These are phyloP conservation scores for Azemiops feae DNA, from an alignment of 2,113 vertebrate species.

Conservation along the genomic window DNA sequence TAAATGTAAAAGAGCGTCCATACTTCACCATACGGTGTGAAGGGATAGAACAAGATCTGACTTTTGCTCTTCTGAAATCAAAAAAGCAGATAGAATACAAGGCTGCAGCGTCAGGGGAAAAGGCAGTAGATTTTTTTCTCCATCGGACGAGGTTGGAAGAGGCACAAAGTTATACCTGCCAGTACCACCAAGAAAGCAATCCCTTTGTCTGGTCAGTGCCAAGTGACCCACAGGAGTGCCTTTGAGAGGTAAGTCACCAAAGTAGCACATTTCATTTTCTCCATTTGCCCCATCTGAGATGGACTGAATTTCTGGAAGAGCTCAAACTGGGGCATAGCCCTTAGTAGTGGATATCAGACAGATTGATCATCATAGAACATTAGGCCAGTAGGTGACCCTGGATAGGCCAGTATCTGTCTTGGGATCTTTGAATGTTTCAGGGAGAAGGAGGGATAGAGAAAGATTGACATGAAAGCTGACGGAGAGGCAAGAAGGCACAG, in stretches of 20 bases:
- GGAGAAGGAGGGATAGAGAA: not conserved
- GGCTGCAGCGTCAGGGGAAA: not conserved
- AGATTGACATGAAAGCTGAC: not conserved
- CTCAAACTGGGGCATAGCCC: not conserved
- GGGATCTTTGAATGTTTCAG: not conserved
- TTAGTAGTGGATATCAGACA: too few species aligned
- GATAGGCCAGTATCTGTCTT: not conserved
- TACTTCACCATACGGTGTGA: not conserved
- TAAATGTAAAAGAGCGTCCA: accelerated
- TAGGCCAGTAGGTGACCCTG: not conserved
- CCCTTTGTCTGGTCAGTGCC: not conserved
- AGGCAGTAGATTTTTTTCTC: not conserved
- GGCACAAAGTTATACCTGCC: not conserved
- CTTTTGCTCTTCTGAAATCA: not conserved
- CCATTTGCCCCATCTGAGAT: not conserved
- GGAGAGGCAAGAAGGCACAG: too few species aligned
- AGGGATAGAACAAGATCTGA: not conserved
- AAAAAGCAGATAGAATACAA: accelerated
- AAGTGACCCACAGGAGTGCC: not conserved
- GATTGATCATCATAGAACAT: not conserved
- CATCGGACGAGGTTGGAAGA: accelerated
- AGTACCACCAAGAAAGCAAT: accelerated
- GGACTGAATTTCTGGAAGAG: not conserved
- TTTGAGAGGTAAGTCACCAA: not conserved
- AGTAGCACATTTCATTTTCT: not conserved